Base-by-base conservation (phyloP, 1,140 invertebrate species). In the Pinna nobilis region DNA sequence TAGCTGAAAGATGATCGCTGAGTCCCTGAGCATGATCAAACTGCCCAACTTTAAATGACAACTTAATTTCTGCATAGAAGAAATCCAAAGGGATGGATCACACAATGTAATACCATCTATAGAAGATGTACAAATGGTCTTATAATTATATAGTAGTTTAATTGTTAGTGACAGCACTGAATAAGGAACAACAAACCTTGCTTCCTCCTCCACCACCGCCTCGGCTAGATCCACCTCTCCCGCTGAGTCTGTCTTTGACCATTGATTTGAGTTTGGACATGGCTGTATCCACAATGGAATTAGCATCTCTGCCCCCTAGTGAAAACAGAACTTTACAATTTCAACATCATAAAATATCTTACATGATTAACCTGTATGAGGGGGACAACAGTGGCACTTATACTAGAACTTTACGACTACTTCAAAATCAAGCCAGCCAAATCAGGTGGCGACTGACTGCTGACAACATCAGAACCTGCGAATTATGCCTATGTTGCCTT, bases 211-310 rank as follows among this genome's bases (percentile, higher is more conserved):
- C 72, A 65, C 78, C 70, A 13, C 82, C 65, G 57, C 84, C 78
- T 41, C 84, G 75, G 20, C 85, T 78, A 39, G 84, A 70, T n/a
- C 86, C 82, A 25, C 84, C 80, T 64, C 82, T 76, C 15, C 79
- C 76, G 49, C 72, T 76, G 71, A 96, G 88, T 73, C 91, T 91
- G 18, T 89, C 90, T 70, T 93, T 92, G 2, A 93, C 94, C 88
- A 95, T 94, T 0, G 91, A 91, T 80, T 91, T 92, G 3, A 92
- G 91, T 53, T 94, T 93, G 75, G 92, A 92, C 1, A 98, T 83
- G 11, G 93, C 96, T 76, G 93, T 93, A 83, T 98, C 96, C 35
- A 96, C 93, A 81, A 99, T 92, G 33, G 92, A 95, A 68, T 94
- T 91, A 20, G 97, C 96, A 51, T 93, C 96, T 87, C 98, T 92